Evolutionary conservation across 2,797 vertebrate species (phyloP), one percentile per base, ranked within the genome.

Genomic region (Lepus townsendii): DNA sequence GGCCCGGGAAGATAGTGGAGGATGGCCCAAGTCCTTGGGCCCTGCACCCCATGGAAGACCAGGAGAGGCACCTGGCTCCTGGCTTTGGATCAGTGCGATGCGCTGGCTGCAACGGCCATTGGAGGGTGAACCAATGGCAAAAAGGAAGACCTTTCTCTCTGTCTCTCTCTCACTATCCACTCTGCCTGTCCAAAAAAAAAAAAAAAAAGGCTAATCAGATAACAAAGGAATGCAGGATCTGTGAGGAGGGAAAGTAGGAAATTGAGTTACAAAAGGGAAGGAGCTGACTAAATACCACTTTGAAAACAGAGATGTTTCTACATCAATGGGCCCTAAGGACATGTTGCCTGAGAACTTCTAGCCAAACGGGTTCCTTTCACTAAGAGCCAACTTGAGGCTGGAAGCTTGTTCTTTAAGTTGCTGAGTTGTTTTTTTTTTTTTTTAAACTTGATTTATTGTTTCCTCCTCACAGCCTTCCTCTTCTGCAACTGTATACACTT

Each of bases 171-270:
- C 35, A 35, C 35, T 35, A 3, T 35, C 35, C 35, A 35, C 35
- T 35, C 35, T 35, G 35, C 35, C 35, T 35, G 35, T 35, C 35
- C 35, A 35, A 35, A 93, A 82, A 26, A 92, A 91, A 54, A 54
- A 52, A 62, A 52, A 75, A 82, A 95, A 78, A 88, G 73, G 35
- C 73, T 92, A 93, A 96, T 97, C 94, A 92, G 93, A 95, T 96
- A 95, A 95, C 82, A 32, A 75, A 96, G 77, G 90, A 95, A 95
- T 95, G 78, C 42, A 13, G 75, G 69, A 78, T 71, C 50, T 72
- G 19, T 60, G 52, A 38, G 26, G 73, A 65, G 52, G 77, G 60
- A 76, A 88, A 83, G 75, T 71, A 92, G 95, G 84, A 96, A 97
- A 96, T 69, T 60, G 73, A 95, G 82, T 90, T 96, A 94, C 73